phyloP scores from a whole-genome alignment of 1,140 invertebrate species.

The Temnothorax nylanderi region DNA sequence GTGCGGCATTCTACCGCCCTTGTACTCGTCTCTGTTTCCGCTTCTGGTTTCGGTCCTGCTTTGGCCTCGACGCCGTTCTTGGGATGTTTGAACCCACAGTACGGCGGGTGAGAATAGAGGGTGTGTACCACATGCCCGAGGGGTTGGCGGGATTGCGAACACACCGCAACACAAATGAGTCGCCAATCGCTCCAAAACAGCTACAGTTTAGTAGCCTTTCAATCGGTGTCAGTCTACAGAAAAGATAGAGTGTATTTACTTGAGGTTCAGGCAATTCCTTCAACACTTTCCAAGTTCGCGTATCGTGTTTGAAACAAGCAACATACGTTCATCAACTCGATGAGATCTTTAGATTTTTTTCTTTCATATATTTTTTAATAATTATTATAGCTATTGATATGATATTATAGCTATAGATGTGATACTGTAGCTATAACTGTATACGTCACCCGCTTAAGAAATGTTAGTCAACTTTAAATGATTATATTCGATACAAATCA shows the following conservation, averaged over 20 bases:
- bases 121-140: slow-evolving; percentile 35
- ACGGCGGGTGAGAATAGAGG: slow-evolving; percentile 41
- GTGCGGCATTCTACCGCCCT: slow-evolving; percentile 22
- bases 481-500: background rate
- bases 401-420: too few relatives aligned
- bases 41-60: slow-evolving; percentile 47
- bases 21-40: slow-evolving; percentile 60
- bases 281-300: background rate
- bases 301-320: background rate
- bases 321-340: background rate
- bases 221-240: background rate
- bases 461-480: background rate
- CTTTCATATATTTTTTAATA: background rate
- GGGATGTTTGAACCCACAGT: slow-evolving; percentile 54
- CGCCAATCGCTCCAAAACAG: slow-evolving; percentile 51
- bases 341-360: background rate
- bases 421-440: too few relatives aligned
- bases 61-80: slow-evolving; percentile 14
- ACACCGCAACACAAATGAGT: slow-evolving; percentile 65
- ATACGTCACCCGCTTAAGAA: background rate
- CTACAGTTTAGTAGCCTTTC: slow-evolving; percentile 56
- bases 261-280: background rate
- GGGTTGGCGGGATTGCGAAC: slow-evolving; percentile 66
- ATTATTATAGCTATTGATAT: background rate
- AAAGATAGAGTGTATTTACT: slow-evolving; percentile 11